phyloP scores from a whole-genome alignment of 2,797 vertebrate genomes.

The Sebastes vulpes region DNA sequence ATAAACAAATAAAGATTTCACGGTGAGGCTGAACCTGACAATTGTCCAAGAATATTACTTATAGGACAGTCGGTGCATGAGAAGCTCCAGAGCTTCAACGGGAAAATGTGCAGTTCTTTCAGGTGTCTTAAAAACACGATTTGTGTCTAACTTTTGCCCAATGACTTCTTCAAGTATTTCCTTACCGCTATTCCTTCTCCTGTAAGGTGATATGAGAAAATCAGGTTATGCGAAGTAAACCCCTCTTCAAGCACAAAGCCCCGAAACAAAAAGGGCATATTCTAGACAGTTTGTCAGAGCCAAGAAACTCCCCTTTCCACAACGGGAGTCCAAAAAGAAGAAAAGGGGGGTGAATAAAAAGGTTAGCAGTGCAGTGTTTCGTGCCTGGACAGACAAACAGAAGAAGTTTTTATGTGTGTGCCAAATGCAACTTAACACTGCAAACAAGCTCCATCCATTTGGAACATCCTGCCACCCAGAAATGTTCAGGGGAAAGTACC shows the following conservation, averaged over 20 bases:
- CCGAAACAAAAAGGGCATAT: slow-evolving; percentile 61
- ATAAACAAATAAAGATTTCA: slow-evolving; percentile 39
- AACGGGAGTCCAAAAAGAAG: slow-evolving; percentile 67
- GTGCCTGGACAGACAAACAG: slow-evolving; percentile 83
- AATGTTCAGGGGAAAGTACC: slow-evolving; percentile 49
- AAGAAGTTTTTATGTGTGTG: slow-evolving; percentile 79
- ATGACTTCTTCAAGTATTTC: slow-evolving; percentile 44
- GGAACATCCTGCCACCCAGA: slow-evolving; percentile 74
- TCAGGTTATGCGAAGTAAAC: slow-evolving; percentile 70
- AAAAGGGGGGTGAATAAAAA: slow-evolving; percentile 71
- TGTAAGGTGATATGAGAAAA: slow-evolving; percentile 60
- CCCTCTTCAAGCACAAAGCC: slow-evolving; percentile 71
- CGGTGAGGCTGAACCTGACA: slow-evolving; percentile 1
- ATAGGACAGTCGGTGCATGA: neutral
- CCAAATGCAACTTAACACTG: slow-evolving; percentile 84
- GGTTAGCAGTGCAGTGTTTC: slow-evolving; percentile 79
- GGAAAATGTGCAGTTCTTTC: neutral
- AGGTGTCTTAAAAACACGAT: neutral
- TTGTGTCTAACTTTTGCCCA: slow-evolving; percentile 2
- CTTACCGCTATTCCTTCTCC: slow-evolving; percentile 17
- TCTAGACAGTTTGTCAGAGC: slow-evolving; percentile 63
- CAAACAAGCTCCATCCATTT: slow-evolving; percentile 78
- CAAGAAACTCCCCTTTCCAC: slow-evolving; percentile 71
- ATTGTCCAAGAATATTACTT: neutral
- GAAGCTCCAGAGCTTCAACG: neutral